These are phyloP conservation scores for Linyphia triangularis DNA, from an alignment of 2,888 invertebrate genomes.

Conservation along the genomic window DNA sequence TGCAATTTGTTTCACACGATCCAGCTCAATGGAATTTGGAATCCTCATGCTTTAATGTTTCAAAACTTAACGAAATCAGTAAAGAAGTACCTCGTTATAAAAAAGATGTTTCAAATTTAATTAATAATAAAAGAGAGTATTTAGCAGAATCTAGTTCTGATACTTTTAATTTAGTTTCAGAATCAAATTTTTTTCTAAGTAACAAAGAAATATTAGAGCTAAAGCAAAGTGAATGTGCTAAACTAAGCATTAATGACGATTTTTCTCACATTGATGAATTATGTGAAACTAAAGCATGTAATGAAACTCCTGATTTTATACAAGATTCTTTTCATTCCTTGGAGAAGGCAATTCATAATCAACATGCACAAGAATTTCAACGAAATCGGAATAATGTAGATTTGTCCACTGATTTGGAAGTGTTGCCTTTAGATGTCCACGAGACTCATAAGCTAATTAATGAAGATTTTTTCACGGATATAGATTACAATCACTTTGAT, in stretches of 20 bases:
- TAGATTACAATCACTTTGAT: background rate
- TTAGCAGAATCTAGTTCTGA: background rate
- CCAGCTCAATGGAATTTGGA: background rate
- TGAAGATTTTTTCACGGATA: background rate
- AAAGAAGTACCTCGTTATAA: background rate
- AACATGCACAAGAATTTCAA: background rate
- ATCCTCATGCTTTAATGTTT: background rate
- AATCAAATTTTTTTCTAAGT: background rate
- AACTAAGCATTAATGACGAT: background rate
- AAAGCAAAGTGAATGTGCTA: background rate
- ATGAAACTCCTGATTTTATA: too few species aligned
- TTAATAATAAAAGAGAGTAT: background rate
- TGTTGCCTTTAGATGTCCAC: background rate
- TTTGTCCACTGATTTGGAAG: background rate
- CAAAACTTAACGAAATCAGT: background rate
- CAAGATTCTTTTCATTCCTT: background rate
- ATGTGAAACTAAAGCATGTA: too few species aligned
- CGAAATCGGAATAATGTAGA: background rate
- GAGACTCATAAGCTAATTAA: background rate
- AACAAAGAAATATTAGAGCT: background rate
- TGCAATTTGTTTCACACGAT: background rate
- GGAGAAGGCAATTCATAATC: background rate
- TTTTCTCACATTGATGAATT: too few species aligned
- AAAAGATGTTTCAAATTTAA: background rate
- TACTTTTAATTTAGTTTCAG: background rate